Evolutionary conservation across 2,797 vertebrate species (phyloP).

Genomic region (Acanthiza pusilla): DNA sequence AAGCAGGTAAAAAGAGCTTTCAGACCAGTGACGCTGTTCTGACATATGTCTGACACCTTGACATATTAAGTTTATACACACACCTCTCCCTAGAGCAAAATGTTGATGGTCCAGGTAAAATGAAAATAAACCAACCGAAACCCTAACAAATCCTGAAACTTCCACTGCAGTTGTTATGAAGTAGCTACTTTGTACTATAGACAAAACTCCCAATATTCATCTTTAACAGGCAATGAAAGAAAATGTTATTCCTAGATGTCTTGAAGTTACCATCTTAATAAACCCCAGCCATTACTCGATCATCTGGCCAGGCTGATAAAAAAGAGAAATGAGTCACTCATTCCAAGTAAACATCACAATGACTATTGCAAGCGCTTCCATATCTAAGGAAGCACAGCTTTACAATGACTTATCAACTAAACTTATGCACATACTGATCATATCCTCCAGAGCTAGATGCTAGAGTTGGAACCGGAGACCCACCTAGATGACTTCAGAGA

Average conservation of each 20-base stretch:
- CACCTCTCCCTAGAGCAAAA: background rate
- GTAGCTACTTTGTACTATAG: background rate
- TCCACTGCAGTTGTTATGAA: background rate
- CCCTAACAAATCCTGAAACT: background rate
- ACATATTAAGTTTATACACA: background rate
- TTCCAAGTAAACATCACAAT: background rate
- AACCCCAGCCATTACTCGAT: background rate
- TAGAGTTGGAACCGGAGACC: background rate
- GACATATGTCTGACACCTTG: rapidly evolving
- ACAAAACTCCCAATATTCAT: background rate
- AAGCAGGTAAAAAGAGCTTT: background rate
- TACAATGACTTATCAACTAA: background rate
- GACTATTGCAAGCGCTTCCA: background rate
- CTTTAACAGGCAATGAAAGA: background rate
- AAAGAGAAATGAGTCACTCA: background rate
- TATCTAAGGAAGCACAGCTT: background rate
- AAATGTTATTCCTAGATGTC: background rate
- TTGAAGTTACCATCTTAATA: background rate
- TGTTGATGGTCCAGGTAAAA: background rate
- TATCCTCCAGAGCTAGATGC: background rate
- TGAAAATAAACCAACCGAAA: background rate
- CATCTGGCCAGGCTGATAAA: background rate
- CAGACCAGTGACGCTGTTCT: background rate
- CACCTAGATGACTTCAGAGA: background rate
- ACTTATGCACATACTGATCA: background rate